These are phyloP conservation scores for Catalaphyllia jardinei DNA, from an alignment of 64 coral and sea anemone species.

Conservation along the genomic window DNA sequence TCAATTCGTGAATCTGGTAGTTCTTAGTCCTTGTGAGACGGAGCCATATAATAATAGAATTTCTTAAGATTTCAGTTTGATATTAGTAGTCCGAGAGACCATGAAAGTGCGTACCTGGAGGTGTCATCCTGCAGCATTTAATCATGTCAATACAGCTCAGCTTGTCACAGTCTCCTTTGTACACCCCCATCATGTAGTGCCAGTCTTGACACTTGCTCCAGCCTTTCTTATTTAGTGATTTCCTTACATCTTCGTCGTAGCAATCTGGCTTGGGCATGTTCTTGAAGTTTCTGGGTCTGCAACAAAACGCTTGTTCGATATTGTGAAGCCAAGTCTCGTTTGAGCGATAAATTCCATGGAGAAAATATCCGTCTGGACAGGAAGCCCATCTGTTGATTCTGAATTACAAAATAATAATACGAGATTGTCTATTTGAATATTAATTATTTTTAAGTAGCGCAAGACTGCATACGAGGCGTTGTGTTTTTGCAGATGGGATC, in stretches of 20 bases:
- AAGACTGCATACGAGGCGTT: no score
- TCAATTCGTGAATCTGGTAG: no score
- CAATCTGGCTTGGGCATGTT: not conserved
- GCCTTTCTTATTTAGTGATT: not conserved
- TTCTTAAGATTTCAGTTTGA: no score
- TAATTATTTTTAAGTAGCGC: no score
- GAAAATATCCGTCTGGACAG: slow-evolving; percentile 16
- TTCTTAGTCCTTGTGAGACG: no score
- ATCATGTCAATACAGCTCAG: slow-evolving; percentile 7
- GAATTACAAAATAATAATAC: not conserved
- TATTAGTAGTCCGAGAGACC: no score
- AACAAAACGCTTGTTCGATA: not conserved
- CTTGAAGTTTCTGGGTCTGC: not conserved
- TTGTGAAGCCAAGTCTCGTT: not conserved
- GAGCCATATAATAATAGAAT: no score
- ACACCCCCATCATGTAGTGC: not conserved
- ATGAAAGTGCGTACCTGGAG: not conserved
- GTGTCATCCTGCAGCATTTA: slow-evolving; percentile 2
- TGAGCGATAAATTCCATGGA: not conserved
- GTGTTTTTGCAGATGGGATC: no score
- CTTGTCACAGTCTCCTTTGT: not conserved
- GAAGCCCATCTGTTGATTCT: not conserved
- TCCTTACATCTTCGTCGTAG: not conserved
- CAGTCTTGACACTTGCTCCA: slow-evolving; percentile 17
- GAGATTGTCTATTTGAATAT: not conserved